Evolutionary conservation across 1,140 invertebrate genomes (phyloP), one percentile per base, ranked within the genome.

Genomic region (Lineus longissimus): DNA sequence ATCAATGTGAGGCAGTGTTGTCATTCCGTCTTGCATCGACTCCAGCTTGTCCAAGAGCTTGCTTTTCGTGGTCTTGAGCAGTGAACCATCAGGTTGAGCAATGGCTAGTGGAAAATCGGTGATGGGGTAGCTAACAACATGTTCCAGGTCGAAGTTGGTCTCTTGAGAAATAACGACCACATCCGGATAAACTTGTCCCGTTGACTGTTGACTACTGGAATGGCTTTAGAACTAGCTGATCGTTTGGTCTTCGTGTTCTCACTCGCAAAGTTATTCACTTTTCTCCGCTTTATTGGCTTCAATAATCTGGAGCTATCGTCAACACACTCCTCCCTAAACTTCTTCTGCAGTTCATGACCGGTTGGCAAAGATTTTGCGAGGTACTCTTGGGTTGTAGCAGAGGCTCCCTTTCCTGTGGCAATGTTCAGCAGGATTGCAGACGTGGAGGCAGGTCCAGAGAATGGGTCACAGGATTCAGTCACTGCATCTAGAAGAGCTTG

Each of bases 21-120:
- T 33, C 30, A 36, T 4, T 31, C 54, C 61, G 13, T 56, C 31
- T 17, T 62, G 31, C 33, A 56, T 17, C 30, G 17, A n/a, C 45
- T 62, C 61, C n/a, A 62, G 61, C 47, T 33, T 57, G 13, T 25
- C 29, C 22, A 57, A 11, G 11, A 62, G 33, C 47, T 55, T 62
- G 54, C n/a, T 23, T 17, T 62, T 62, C 4, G 2, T 13, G 58
- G 61, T 62, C 29, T 29, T 62, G 2, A 40, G 15, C 27, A 29
- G 23, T 27, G 31, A 56, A 15, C 61, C 54, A 56, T 62, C 61
- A 9, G 61, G 17, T 19, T 62, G 61, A 31, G 61, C 33, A 23
- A 62, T 22, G 13, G 51, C 58, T 19, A 62, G 61, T 29, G 61
- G 61, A 7, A 23, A 29, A 19, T 56, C 54, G 2, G 61, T 62